phyloP scores from a whole-genome alignment of 2,113 vertebrate species.

The Stigmatopora nigra region DNA sequence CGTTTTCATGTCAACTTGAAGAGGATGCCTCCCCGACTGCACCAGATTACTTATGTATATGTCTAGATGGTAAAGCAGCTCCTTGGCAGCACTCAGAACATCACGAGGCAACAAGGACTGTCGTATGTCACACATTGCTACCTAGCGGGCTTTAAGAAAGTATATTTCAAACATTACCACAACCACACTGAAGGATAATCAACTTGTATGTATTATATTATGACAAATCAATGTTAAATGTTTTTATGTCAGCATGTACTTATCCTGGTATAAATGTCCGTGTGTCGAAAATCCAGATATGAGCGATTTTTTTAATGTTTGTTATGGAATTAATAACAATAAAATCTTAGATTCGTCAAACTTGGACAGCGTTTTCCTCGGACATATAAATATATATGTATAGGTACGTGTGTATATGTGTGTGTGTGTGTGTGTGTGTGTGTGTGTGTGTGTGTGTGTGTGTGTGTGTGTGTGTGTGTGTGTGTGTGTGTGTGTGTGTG shows the following conservation, averaged over 20 bases:
- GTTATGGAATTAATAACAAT: not conserved
- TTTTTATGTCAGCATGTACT: not conserved
- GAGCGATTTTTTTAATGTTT: not conserved
- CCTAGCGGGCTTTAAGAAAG: slow-evolving; percentile 14
- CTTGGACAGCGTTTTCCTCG: not conserved
- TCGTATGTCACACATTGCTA: slow-evolving; percentile 86
- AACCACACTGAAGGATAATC: too few relatives aligned
- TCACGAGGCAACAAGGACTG: slow-evolving; percentile 91
- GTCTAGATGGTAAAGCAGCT: slow-evolving; percentile 92
- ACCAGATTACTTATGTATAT: slow-evolving; percentile 91
- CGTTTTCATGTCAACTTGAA: slow-evolving; percentile 74
- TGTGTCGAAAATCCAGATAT: not conserved
- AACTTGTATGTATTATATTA: not conserved
- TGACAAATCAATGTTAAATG: not conserved
- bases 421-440: too few relatives aligned
- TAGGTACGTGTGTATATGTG: too few relatives aligned
- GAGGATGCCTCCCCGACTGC: slow-evolving; percentile 79
- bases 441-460: too few relatives aligned
- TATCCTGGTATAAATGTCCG: not conserved
- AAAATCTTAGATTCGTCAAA: not conserved
- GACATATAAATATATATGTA: too few relatives aligned
- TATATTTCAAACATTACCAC: not conserved
- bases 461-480: too few relatives aligned
- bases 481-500: too few relatives aligned
- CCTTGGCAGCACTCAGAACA: slow-evolving; percentile 89